Percentiles rank a stretch among this genome's conserved stretches.
Conservation (phyloP, 2,797 vertebrate species). For the Epinephelus coioides region DNA sequence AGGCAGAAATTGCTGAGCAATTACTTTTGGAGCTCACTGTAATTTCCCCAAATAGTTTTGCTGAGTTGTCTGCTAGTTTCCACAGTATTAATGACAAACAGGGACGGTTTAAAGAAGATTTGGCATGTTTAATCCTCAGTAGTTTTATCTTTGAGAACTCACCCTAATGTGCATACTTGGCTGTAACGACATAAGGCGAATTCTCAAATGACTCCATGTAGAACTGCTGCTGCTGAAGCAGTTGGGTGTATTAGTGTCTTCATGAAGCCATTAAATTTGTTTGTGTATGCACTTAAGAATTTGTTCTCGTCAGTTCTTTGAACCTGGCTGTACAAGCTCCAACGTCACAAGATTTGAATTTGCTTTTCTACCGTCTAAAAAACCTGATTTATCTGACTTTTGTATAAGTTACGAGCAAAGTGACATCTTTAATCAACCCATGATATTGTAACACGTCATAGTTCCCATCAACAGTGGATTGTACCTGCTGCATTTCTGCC, state of each 20-base stretch:
- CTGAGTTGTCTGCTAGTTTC: conserved; percentile 36
- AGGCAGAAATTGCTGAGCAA: conserved; percentile 46
- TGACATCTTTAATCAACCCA: not conserved
- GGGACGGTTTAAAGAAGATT: conserved; percentile 40
- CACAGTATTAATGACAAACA: conserved; percentile 47
- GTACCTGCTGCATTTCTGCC: not conserved
- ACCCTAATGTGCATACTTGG: conserved; percentile 10
- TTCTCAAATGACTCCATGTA: not conserved
- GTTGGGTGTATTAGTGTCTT: not conserved
- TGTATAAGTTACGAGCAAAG: not conserved
- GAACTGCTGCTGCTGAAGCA: not conserved
- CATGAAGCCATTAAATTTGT: not conserved
- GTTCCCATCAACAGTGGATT: not conserved
- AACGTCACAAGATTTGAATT: not conserved
- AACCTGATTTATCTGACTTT: not conserved
- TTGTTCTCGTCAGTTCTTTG: not conserved
- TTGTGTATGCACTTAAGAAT: not conserved
- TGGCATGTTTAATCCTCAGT: conserved; percentile 47
- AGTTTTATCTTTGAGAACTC: conserved; percentile 29
- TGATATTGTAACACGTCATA: not conserved
- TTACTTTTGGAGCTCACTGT: conserved; percentile 13
- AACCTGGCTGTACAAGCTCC: not conserved
- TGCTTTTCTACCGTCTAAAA: not conserved
- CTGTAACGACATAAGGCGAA: not conserved
- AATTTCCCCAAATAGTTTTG: conserved; percentile 31